Evolutionary conservation across 2,888 invertebrate genomes (phyloP).

Genomic region (Spilosoma lubricipeda): DNA sequence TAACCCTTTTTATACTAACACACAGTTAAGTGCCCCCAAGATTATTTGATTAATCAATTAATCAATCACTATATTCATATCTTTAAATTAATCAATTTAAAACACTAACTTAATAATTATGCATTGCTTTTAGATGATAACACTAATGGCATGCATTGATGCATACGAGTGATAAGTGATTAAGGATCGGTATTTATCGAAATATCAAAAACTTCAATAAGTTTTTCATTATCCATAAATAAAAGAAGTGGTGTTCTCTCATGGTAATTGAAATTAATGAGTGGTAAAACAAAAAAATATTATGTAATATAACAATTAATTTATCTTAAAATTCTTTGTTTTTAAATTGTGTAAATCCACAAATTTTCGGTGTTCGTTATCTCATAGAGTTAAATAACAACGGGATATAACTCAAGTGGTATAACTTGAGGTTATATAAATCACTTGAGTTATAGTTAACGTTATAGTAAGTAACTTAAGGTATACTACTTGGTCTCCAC

Average conservation of each 20-base stretch:
- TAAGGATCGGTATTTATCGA: not conserved
- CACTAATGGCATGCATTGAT: conserved; percentile 1
- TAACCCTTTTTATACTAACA: not conserved
- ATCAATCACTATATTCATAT: not conserved
- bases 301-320: too few species aligned
- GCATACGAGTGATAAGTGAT: not conserved
- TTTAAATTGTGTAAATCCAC: not conserved
- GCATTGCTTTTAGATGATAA: not conserved
- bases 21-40: not conserved
- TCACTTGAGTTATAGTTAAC: too few species aligned
- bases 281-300: not conserved
- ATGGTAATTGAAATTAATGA: not conserved
- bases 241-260: not conserved
- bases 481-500: too few species aligned
- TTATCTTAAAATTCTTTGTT: too few species aligned
- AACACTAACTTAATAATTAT: not conserved
- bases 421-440: too few species aligned
- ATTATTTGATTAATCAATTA: not conserved
- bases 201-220: not conserved
- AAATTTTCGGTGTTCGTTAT: not conserved
- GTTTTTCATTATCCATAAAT: not conserved
- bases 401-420: not conserved
- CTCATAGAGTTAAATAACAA: not conserved
- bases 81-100: not conserved
- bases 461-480: too few species aligned